Evolutionary conservation across 2,797 vertebrate genomes (phyloP).

Genomic region (Denticeps clupeoides): DNA sequence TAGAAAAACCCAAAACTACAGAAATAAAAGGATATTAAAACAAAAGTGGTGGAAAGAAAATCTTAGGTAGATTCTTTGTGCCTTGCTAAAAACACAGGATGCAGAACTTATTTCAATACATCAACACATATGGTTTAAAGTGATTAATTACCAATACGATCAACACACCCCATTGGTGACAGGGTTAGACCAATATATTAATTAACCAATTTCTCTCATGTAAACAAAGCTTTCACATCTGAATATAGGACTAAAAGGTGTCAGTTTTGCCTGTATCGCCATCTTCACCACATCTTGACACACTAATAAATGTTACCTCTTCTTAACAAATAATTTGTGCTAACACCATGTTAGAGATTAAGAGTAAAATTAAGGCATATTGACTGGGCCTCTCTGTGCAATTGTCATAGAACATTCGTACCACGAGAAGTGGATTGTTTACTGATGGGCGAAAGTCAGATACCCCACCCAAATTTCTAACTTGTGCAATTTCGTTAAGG

Average conservation of each 20-base stretch:
- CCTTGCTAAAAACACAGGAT: constrained; percentile 42
- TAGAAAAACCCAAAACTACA: constrained; percentile 43
- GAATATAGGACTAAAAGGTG: constrained; percentile 23
- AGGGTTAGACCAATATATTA: constrained; percentile 62
- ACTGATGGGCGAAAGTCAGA: too few species aligned
- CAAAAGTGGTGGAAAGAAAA: constrained; percentile 38
- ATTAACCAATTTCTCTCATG: constrained; percentile 42
- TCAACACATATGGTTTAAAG: constrained; percentile 46
- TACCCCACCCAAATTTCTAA: too few species aligned
- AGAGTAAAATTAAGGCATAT: constrained; percentile 58
- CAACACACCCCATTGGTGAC: constrained; percentile 40
- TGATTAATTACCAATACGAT: constrained; percentile 44
- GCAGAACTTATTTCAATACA: constrained; percentile 32
- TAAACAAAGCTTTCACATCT: constrained; percentile 61
- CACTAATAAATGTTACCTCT: too few species aligned
- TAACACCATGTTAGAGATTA: too few species aligned
- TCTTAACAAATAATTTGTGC: too few species aligned
- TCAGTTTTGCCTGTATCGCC: background rate
- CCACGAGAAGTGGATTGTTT: too few species aligned
- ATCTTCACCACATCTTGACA: too few species aligned
- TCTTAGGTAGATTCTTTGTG: constrained; percentile 61
- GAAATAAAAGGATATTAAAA: constrained; percentile 39
- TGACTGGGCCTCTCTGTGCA: constrained; percentile 58
- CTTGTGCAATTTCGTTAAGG: too few species aligned
- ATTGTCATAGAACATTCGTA: too few species aligned